Base-by-base conservation (phyloP, 2,797 vertebrate genomes). In the Allobates femoralis region DNA sequence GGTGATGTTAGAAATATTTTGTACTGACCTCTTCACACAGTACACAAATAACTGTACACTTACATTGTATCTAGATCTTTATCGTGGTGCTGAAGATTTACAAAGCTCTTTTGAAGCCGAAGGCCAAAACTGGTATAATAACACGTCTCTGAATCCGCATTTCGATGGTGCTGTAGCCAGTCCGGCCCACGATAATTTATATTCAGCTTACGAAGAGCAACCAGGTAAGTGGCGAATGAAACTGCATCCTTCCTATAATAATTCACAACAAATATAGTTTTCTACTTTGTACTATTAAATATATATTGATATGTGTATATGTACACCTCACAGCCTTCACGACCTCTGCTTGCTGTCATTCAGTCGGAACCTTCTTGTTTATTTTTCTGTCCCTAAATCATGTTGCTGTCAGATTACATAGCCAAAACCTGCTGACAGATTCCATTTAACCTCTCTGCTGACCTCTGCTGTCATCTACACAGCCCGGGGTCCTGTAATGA, bases 221-320 rank as follows among this genome's bases (percentile, higher is more conserved):
- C 1, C 50, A 5, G 81, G 86, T 84, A 73, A 87, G 79, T 46
- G 21, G 10, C 23, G 62, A 53, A 77, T 1, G 53, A 55, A 51
- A 7, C 0, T 5, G 15, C n/a, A 66, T 30, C 62, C 15, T 3
- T 21, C 6, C 19, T 69, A 67, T 67, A 32, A 18, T 18, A 67
- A 34, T 34, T 2, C 32, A 23, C 11, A 60, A 11, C 41, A 46
- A 46, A 8, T 46, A 46, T 46, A 46, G 41, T 46, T 0, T 11
- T 46, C 41, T 46, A 46, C 41, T 46, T 46, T 46, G 41, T 46
- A 8, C n/a, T n/a, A n/a, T n/a, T 46, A n/a, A n/a, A n/a, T n/a
- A n/a, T n/a, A n/a, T n/a, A 46, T 46, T 46, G 41, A 46, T 46
- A 46, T 5, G 5, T 46, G 11, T 46, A 46, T 46, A 46, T 46